Base-by-base conservation (phyloP, 2,888 invertebrate species). In the Ormyrus thymus region DNA sequence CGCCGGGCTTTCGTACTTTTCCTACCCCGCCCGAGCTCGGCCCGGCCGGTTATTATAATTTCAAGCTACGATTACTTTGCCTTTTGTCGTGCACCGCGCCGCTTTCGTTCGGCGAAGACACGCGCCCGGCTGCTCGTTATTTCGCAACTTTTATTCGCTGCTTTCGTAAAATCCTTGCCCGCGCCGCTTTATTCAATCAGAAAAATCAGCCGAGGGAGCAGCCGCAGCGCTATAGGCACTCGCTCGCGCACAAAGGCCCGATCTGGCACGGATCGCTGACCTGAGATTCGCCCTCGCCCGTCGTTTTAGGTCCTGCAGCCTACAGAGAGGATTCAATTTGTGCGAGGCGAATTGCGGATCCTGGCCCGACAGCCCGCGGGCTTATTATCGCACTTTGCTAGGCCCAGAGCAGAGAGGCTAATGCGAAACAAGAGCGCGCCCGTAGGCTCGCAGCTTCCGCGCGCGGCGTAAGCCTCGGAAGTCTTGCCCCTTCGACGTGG, bases 331-430 rank as follows among this genome's bases (percentile, higher is more conserved):
- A 87, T 88, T 88, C 87, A 88, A 88, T 88, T 88, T 88, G 86
- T 85, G 84, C 83, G 84, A 83, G 85, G 87, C 84, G 86, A 88
- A 87, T 87, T 86, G 86, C 85, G 86, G 86, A 86, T 86, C 86
- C 87, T 85, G 86, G 86, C 84, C 86, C 84, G 86, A 86, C 85
- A 85, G 87, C 88, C 87, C 87, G 87, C 86, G 87, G 87, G 87
- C 87, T 88, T 88, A 87, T 88, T 88, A 88, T 87, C 87, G 86
- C 87, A 87, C 87, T 86, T 87, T 87, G 85, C 87, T 84, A 84
- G 84, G 85, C 85, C 85, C 85, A 85, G 83, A 55, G 9, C 10
- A 61, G 48, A 46, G 48, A 43, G 66, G 80, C 65, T 77, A 81
- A 78, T 75, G 69, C 85, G 75, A 76, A 76, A 81, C 75, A 75